phyloP scores from a whole-genome alignment of 2,888 invertebrate genomes.

The Melieria picta region DNA sequence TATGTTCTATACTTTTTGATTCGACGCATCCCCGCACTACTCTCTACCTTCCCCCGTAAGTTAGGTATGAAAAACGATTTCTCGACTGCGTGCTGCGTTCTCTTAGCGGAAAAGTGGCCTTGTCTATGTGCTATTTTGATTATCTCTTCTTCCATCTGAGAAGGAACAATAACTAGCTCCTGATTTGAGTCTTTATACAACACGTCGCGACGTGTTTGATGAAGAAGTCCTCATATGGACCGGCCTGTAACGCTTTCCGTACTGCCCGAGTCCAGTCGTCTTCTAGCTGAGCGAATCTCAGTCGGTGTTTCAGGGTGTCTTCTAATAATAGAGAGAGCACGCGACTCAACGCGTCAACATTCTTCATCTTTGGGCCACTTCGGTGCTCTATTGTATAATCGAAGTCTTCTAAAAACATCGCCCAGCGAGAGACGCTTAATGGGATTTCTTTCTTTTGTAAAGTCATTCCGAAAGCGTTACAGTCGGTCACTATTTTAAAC shows the following conservation, averaged over 20 bases:
- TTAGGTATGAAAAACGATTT: neutral
- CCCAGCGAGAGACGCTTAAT: conserved; percentile 33
- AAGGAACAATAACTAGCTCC: too few relatives aligned
- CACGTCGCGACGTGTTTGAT: neutral
- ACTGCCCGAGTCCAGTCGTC: conserved; percentile 22
- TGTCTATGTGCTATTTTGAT: neutral
- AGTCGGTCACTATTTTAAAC: conserved; percentile 35
- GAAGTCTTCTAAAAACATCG: conserved; percentile 35
- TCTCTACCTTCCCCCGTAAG: too few relatives aligned
- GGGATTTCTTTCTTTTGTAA: conserved; percentile 35
- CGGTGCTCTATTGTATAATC: conserved; percentile 38
- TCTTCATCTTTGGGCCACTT: conserved; percentile 33
- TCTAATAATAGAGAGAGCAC: conserved; percentile 25
- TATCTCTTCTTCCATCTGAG: neutral
- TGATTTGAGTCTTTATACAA: too few relatives aligned
- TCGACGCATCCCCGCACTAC: too few relatives aligned
- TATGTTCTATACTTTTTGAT: too few relatives aligned
- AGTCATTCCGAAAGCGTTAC: conserved; percentile 35
- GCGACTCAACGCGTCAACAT: conserved; percentile 38
- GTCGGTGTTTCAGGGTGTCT: conserved; percentile 10
- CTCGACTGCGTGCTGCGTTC: neutral
- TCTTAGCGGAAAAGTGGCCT: conserved; percentile 7
- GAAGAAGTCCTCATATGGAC: conserved; percentile 11
- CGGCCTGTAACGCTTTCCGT: conserved; percentile 43
- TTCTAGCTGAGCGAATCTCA: neutral